Evolutionary conservation across 2,797 vertebrate species (phyloP), one percentile per base, ranked within the genome.

Genomic region (Typhlichthys eigenmanni): DNA sequence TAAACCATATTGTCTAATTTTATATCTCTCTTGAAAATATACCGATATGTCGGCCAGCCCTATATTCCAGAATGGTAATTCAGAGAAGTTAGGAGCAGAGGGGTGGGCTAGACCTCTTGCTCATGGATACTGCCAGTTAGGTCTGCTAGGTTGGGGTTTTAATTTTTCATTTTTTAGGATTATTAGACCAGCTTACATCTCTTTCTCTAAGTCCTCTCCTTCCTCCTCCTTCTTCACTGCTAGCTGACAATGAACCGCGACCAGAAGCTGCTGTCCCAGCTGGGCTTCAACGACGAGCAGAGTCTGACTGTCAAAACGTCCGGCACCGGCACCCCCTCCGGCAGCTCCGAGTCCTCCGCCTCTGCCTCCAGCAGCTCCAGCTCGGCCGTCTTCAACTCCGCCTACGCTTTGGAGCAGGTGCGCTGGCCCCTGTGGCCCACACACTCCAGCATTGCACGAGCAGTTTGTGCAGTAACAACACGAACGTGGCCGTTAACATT

Each of bases 161-260:
- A 0, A 43, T 58, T 61, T 64, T 50, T 62, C 63, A 53, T 68
- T 52, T 62, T 32, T 78, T 55, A 45, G 49, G 46, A 29, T 45
- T 6, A 2, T 60, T 64, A 55, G 55, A 34, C 58, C 68, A 9
- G 11, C 17, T 19, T 16, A 45, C 3, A 13, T 4, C 43, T 19
- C 5, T 5, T 46, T 2, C 45, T 19, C 56, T 13, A 48, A 48
- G 17, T 29, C 52, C 19, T 14, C 49, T 51, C 49, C 14, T 51
- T 17, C 52, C 5, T 29, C 2, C n/a, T 7, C n/a, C 29, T 51
- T 51, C 68, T 53, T 64, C 50, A 43, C 2, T 72, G 32, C 68
- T 80, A 99, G 98, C 77, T 99, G 86, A 99, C 96, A 0, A 96
- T 98, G 92, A 98, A 98, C 82, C 95, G 96, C 84, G 97, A 99